Evolutionary conservation across 2,888 invertebrate species (phyloP).

Genomic region (Stramonita haemastoma): DNA sequence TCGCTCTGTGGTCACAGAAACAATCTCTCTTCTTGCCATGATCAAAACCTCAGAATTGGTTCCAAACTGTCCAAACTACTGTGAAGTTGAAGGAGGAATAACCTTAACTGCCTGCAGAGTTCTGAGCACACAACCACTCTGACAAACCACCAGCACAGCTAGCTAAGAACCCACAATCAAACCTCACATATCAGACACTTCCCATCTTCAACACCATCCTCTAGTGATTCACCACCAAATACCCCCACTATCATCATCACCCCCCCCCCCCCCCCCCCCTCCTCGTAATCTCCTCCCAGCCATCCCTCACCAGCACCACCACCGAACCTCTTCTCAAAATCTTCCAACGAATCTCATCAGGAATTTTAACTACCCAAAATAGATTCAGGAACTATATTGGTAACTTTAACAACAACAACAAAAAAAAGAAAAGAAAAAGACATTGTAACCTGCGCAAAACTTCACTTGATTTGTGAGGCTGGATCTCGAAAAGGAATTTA

Average conservation of each 20-base stretch:
- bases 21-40: constrained; percentile 28
- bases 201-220: constrained; percentile 13
- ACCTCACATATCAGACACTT: constrained; percentile 7
- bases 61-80: neutral
- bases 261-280: neutral
- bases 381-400: neutral
- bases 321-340: neutral
- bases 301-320: neutral
- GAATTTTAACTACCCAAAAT: constrained; percentile 17
- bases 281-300: neutral
- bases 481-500: neutral
- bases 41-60: neutral
- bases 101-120: neutral
- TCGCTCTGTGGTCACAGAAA: constrained; percentile 24
- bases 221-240: neutral
- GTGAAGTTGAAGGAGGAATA: neutral
- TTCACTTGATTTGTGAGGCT: neutral
- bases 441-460: neutral
- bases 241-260: neutral
- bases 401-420: neutral
- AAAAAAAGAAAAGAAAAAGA: neutral
- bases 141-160: neutral
- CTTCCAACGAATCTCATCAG: neutral
- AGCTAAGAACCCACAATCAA: constrained; percentile 20
- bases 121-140: neutral